Evolutionary conservation across 2,888 invertebrate genomes (phyloP), one percentile per base, ranked within the genome.

Genomic region (Tetranychus truncatus): DNA sequence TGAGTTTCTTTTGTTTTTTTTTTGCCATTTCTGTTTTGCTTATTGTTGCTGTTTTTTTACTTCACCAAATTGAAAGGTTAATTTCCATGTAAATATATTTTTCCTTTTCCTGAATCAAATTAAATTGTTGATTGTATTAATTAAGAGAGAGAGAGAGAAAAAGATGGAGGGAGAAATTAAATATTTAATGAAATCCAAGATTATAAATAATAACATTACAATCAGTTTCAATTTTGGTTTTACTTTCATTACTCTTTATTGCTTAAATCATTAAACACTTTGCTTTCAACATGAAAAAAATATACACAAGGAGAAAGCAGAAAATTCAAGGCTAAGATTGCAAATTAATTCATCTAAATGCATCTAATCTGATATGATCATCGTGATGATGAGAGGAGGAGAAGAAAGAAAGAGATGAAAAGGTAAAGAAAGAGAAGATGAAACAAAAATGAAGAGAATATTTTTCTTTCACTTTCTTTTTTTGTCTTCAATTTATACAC

Each of bases 281-380:
- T 55, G 55, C 55, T 55, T 55, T 55, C 11, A 55, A 34, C 34
- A 34, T 34, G 34, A 34, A 34, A 1, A 24, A 24, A 24, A 24
- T 24, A 34, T 34, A 34, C 5, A 34, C 34, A 55, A 55, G 55
- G 9, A 55, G 11, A 15, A 55, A 55, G 6, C 9, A 55, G 15
- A 55, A 55, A 55, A 55, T 55, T 55, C 55, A 55, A 55, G 55
- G 55, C 55, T 55, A 15, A 55, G 55, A 55, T 55, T 55, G 55
- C 55, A 55, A 55, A 55, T 55, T 55, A 55, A 55, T 55, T 55
- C 55, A 55, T 55, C 55, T 55, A 55, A 55, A 55, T 55, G 55
- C 55, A 55, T 55, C 55, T 55, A 55, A 55, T 55, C 55, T 55
- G 9, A 15, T 9, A 55, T 55, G 55, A 55, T 15, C 15, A 55